Percentiles rank a stretch among this genome's conserved stretches.
phyloP scores from a whole-genome alignment of 2,888 invertebrate genomes.

The Fragum whitleyi region DNA sequence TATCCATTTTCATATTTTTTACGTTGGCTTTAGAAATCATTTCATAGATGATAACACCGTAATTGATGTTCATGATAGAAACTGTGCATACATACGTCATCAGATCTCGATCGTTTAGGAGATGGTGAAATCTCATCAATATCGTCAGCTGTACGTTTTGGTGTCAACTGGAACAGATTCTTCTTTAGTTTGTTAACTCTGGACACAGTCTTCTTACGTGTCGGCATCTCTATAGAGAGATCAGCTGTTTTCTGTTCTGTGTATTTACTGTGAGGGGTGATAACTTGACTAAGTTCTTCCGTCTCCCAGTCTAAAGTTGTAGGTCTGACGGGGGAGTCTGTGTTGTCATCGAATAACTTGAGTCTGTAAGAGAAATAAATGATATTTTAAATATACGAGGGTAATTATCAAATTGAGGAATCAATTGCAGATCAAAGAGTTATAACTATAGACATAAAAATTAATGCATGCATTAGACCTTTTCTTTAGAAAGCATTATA shows the following conservation, averaged over 20 bases:
- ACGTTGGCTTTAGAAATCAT: too few relatives aligned
- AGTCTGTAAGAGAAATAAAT: conserved; percentile 19
- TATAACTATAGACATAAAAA: too few relatives aligned
- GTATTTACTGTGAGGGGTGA: conserved; percentile 32
- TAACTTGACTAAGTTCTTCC: background rate
- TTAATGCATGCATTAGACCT: too few relatives aligned
- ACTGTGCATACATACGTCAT: too few relatives aligned
- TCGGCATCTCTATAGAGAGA: conserved; percentile 18
- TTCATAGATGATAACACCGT: too few relatives aligned
- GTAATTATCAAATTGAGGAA: too few relatives aligned
- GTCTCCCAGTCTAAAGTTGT: conserved; percentile 17
- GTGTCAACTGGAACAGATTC: conserved; percentile 33
- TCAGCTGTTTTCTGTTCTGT: conserved; percentile 24
- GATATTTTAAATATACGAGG: background rate
- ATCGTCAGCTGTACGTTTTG: conserved; percentile 43
- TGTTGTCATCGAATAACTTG: conserved; percentile 22
- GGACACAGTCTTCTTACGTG: background rate
- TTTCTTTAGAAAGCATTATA: too few relatives aligned
- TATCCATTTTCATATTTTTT: too few relatives aligned
- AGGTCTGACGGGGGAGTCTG: conserved; percentile 20
- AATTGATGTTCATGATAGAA: too few relatives aligned
- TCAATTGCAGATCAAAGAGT: too few relatives aligned
- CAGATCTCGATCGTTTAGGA: background rate
- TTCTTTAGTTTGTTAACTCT: conserved; percentile 18
- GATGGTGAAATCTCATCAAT: conserved; percentile 9